Evolutionary conservation across 1,140 invertebrate species (phyloP), one percentile per base, ranked within the genome.

Genomic region (Pseudomyrmex sp.): DNA sequence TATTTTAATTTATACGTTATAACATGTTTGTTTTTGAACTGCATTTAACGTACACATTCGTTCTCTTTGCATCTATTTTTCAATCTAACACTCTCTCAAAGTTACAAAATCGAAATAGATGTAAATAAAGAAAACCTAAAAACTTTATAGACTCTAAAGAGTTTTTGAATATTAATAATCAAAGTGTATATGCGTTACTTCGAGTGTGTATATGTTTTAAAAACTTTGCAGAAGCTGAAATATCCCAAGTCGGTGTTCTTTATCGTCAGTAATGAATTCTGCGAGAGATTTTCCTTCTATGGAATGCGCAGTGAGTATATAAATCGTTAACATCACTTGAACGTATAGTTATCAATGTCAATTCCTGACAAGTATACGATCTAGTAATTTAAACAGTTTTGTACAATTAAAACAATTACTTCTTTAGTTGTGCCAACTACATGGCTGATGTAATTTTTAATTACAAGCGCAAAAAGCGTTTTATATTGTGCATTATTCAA

Each of bases 231-330:
- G 97, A 96, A 97, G 95, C 87, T 96, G 10, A 96, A 95, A 15
- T 99, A 98, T 92, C 98, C 98, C 0, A 97, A 96, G 91, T 96
- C 98, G 2, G 97, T 99, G n/a, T 98, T 97, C 91, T 99, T 99
- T 93, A 99, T 99, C 90, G 95, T 99, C 80, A 97, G 96, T 90
- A 99, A 98, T 96, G 99, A 99, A 94, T 99, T 99, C 92, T 99
- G 98, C 93, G 99, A 99, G 95, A 95, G 98, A 91, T 99, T 99
- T 94, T 98, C 97, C 54, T 99, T 96, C 93, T 99, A 99, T 96
- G 98, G 98, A 91, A 98, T 99, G 97, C 96, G 97, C 96, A 97
- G 98, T 99, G 95, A 96, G 96, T 96, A 90, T 46, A 80, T 59
- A 70, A 59, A 80, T 72, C 9, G 3, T 69, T 23, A 70, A 59